Base-by-base conservation (phyloP, 2,113 vertebrate genomes). In the Nycticorax nycticorax region DNA sequence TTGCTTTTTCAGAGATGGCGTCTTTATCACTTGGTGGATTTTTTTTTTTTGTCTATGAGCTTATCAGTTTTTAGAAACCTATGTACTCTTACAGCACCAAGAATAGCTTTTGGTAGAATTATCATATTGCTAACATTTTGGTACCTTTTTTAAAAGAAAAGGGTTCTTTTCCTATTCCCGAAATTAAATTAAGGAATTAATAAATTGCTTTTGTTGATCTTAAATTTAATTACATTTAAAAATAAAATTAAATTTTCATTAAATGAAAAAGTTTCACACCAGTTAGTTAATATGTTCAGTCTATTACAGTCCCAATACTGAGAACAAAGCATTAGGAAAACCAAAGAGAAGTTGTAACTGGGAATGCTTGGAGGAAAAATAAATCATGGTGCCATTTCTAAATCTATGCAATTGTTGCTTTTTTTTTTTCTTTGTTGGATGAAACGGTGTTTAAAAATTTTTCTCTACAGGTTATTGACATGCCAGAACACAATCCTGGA, bases 401-500 rank as follows among this genome's bases (percentile, higher is more conserved):
- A 66, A 43, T 50, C 19, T 59, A 1, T 39, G 12, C 19, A 41
- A 12, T 41, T 94, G 16, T 68, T 88, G 9, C 10, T 3, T 23
- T 48, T 10, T 48, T 41, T 85, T 84, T 52, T 57, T 12, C 3
- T 45, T 63, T 88, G 16, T 84, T 78, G 48, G 19, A 55, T 52
- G 47, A 63, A 95, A 43, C 12, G 8, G 3, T 23, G 8, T 81
- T 86, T 94, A 64, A 72, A 50, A n/a, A 60, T 95, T 97, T 89
- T 92, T 94, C 86, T 97, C 20, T 88, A 30, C 82, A 98, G 98
- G 97, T 98, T 84, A 98, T 98, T 93, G 98, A 98, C 79, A 98
- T 98, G 98, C 98, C 98, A 27, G 98, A 98, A 50, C 97, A 98
- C 88, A 98, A 96, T 92, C 98, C 97, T 88, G 98, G 98, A 62